Conservation (phyloP, 2,888 invertebrate genomes). For the Spisula solida region DNA sequence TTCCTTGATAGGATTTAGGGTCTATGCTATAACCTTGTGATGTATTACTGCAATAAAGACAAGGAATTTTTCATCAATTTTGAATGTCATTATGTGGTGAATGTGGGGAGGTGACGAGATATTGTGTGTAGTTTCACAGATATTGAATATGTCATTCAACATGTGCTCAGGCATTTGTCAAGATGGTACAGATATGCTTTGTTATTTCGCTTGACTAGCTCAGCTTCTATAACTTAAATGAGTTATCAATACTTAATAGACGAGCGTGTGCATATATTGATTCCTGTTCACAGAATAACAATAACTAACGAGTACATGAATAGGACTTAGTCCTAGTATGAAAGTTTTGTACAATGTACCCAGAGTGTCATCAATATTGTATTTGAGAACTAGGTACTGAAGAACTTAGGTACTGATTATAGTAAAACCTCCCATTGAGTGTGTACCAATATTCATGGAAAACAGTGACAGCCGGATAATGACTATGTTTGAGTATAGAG, state of each 20-base stretch:
- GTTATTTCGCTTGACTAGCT: background rate
- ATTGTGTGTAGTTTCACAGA: background rate
- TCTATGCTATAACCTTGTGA: too few species aligned
- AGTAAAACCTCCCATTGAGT: background rate
- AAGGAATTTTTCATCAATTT: too few species aligned
- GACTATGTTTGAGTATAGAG: background rate
- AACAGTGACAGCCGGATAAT: background rate
- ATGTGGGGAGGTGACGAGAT: background rate
- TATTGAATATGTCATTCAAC: background rate
- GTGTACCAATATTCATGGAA: background rate
- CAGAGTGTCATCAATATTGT: slow-evolving; percentile 3
- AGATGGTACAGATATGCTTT: background rate
- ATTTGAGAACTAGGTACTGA: slow-evolving; percentile 1
- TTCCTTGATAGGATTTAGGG: too few species aligned
- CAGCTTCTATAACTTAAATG: background rate
- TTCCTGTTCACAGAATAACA: background rate
- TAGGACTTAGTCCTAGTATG: background rate
- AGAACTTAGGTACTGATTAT: background rate
- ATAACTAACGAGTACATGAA: background rate
- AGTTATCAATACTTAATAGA: slow-evolving; percentile 8
- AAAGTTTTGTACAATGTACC: background rate
- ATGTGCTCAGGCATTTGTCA: background rate
- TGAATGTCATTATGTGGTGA: too few species aligned
- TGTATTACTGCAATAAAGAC: too few species aligned
- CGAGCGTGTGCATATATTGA: background rate